phyloP scores from a whole-genome alignment of 2,113 vertebrate species.

The Formicarius rufipectus region DNA sequence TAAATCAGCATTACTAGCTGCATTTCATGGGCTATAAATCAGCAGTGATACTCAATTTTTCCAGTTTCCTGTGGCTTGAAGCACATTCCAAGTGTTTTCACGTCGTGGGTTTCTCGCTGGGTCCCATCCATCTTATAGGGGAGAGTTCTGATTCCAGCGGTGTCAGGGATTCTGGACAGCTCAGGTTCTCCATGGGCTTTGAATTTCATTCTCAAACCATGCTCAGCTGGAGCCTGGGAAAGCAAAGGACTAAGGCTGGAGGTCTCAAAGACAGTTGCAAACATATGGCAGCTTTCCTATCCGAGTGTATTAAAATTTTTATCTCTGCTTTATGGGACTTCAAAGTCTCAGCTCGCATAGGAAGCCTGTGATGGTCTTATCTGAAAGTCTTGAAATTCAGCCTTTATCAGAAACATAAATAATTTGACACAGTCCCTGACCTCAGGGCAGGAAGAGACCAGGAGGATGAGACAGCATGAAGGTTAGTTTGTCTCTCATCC shows the following conservation, averaged over 20 bases:
- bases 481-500: constrained; percentile 15
- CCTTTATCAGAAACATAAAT: constrained; percentile 41
- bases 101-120: neutral
- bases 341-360: neutral
- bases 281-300: neutral
- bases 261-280: neutral
- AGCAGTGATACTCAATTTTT: neutral
- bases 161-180: neutral
- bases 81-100: neutral
- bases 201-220: neutral
- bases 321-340: constrained; percentile 1
- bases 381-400: neutral
- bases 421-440: constrained; percentile 4
- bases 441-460: neutral
- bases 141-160: neutral
- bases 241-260: neutral
- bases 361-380: neutral
- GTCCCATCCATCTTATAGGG: neutral
- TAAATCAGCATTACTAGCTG: neutral
- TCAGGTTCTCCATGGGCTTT: neutral
- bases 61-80: neutral
- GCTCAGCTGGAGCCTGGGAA: neutral
- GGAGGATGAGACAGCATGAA: neutral
- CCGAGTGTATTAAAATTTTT: neutral
- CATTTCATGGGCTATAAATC: constrained; percentile 35